Conservation (phyloP, 2,888 invertebrate genomes). For the Apamea crenata region DNA sequence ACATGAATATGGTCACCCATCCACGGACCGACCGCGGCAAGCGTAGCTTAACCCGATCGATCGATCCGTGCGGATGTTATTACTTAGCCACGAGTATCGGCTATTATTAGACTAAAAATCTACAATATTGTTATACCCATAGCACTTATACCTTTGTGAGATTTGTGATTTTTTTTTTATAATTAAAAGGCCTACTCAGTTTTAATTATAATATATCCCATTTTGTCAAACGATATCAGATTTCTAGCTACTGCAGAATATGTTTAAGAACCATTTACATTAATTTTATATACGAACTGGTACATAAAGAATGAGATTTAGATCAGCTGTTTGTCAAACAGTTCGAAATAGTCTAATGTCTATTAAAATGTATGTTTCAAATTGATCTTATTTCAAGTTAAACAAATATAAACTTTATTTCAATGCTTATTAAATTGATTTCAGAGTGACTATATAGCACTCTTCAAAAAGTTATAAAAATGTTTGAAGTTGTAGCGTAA, state of each 20-base stretch:
- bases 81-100: no score
- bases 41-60: no score
- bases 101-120: not conserved
- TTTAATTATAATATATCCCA: not conserved
- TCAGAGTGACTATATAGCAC: no score
- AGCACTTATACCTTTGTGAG: not conserved
- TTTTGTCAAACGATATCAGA: conserved; percentile 23
- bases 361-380: no score
- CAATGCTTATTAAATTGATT: no score
- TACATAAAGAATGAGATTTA: conserved; percentile 34
- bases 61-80: no score
- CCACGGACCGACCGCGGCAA: no score
- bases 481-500: no score
- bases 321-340: conserved; percentile 28
- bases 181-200: not conserved
- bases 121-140: not conserved
- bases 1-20: no score
- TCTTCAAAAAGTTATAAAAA: no score
- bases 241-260: conserved; percentile 45
- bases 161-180: not conserved
- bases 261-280: conserved; percentile 24
- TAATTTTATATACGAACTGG: conserved; percentile 17
- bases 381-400: no score
- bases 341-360: conserved; percentile 1
- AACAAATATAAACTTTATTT: no score